These are phyloP conservation scores for Cacatua alba DNA, from an alignment of 2,113 vertebrate genomes.

Conservation along the genomic window DNA sequence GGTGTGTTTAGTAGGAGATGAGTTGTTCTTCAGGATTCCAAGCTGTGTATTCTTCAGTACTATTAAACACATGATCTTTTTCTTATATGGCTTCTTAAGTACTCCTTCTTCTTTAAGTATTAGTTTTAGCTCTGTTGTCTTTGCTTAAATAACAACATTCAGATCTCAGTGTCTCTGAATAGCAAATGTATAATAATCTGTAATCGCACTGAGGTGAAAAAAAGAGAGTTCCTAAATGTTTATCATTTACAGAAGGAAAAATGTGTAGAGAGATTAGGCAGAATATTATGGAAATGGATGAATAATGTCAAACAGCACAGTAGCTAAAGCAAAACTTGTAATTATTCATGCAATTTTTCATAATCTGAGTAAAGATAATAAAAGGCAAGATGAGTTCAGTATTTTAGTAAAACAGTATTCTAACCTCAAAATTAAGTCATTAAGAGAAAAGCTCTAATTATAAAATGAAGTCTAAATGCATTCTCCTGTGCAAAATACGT, in stretches of 20 bases:
- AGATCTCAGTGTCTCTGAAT: neutral
- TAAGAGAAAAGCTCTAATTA: conserved; percentile 38
- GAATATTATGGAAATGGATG: neutral
- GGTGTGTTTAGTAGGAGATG: neutral
- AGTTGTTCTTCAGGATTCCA: neutral
- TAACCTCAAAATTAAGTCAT: neutral
- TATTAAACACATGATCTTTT: neutral
- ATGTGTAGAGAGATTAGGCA: neutral
- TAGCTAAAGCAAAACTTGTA: neutral
- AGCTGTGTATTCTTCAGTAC: neutral
- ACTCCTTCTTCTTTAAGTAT: neutral
- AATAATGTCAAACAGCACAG: neutral
- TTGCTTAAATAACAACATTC: neutral
- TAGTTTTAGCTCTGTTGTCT: neutral
- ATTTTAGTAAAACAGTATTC: neutral
- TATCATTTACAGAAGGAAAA: neutral
- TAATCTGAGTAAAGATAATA: neutral
- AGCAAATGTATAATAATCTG: neutral
- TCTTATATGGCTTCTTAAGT: neutral
- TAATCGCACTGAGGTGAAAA: neutral
- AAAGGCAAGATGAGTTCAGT: neutral
- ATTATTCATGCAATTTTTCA: conserved; percentile 1
- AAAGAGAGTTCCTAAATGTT: neutral
- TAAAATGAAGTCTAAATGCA: conserved; percentile 8
- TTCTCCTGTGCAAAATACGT: conserved; percentile 20